Evolutionary conservation across 2,888 invertebrate species (phyloP).

Genomic region (Augochlorella aurata): DNA sequence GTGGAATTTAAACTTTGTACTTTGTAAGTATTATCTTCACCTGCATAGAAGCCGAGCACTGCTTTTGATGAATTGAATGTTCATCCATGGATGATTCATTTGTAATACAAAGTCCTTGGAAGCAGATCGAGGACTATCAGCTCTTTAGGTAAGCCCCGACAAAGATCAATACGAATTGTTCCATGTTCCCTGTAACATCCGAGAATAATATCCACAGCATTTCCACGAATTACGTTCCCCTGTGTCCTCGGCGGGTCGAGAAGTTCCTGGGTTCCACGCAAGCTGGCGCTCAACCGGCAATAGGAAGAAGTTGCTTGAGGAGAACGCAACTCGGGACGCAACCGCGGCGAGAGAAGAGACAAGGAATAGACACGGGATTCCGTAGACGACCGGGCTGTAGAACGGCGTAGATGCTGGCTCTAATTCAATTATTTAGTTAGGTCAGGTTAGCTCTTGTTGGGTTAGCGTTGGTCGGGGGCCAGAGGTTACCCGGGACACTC

Average conservation of each 20-base stretch:
- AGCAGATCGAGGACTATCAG: too few species aligned
- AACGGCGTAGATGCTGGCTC: slow-evolving; percentile 54
- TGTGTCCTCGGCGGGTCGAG: neutral
- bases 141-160: neutral
- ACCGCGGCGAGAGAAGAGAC: slow-evolving; percentile 38
- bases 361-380: slow-evolving; percentile 37
- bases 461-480: slow-evolving; percentile 67
- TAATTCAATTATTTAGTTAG: slow-evolving; percentile 75
- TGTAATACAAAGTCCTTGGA: too few species aligned
- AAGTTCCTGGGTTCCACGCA: slow-evolving; percentile 26
- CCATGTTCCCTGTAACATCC: neutral
- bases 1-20: too few species aligned
- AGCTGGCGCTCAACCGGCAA: slow-evolving; percentile 36
- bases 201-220: neutral
- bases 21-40: too few species aligned
- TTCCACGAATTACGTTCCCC: slow-evolving; percentile 12
- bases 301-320: slow-evolving; percentile 24
- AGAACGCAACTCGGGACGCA: slow-evolving; percentile 22
- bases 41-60: too few species aligned
- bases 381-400: slow-evolving; percentile 21
- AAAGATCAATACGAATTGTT: neutral
- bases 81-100: too few species aligned
- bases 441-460: slow-evolving; percentile 65
- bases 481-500: slow-evolving; percentile 71
- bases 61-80: too few species aligned